Evolutionary conservation across 2,113 vertebrate genomes (phyloP).

Genomic region (Pelobates fuscus): DNA sequence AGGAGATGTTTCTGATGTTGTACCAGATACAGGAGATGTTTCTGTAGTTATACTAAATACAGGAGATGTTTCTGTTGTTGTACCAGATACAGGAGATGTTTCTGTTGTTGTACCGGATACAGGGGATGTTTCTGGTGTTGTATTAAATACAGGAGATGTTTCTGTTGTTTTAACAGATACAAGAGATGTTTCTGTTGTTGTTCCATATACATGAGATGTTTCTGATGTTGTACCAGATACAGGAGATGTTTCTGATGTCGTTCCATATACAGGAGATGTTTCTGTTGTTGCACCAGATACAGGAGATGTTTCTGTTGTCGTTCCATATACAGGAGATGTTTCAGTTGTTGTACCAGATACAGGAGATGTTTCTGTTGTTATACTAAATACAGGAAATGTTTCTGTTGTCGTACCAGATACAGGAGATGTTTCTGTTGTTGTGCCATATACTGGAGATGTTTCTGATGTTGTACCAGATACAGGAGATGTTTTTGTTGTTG

Average conservation of each 20-base stretch:
- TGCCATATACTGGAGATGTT: no score
- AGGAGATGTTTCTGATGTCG: neutral
- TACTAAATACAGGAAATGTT: no score
- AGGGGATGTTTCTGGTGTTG: conserved; percentile 1
- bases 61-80: neutral
- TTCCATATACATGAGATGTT: no score
- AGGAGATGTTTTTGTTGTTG: no score
- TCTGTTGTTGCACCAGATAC: neutral
- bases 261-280: neutral
- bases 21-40: neutral
- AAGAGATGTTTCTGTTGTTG: neutral
- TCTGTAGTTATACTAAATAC: neutral
- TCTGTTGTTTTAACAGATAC: neutral
- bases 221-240: neutral
- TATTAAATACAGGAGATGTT: neutral
- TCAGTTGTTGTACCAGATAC: neutral
- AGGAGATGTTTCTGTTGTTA: neutral
- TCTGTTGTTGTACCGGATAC: no score
- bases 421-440: no score
- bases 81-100: no score
- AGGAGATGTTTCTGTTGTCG: neutral
- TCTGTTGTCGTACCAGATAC: no score
- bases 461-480: no score
- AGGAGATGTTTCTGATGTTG: neutral
- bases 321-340: neutral